Evolutionary conservation across 2,888 invertebrate species (phyloP), one percentile per base, ranked within the genome.

Genomic region (Orchesella flavescens): DNA sequence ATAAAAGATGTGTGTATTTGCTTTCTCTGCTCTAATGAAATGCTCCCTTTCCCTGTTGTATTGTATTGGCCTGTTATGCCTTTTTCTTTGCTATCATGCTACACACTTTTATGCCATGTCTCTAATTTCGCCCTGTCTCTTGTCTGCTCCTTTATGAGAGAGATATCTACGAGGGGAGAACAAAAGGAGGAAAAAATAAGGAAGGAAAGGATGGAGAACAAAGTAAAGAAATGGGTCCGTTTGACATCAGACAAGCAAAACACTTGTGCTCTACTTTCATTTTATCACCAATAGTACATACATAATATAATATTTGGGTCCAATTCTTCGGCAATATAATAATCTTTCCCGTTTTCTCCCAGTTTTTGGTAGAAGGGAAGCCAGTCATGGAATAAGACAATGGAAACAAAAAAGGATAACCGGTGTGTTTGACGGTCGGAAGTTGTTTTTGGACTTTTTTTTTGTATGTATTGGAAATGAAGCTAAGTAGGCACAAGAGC

Each of bases 71-170:
- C 9, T 23, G 13, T 23, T 24, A 10, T 23, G 15, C 63, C 21
- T 5, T 23, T 63, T 23, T 23, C 24, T 24, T 59, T 19, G 55
- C 57, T 69, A 23, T 69, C 24, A 49, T 49, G 49, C 12, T 49
- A 49, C n/a, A 57, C 71, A 55, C 71, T 71, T 69, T 55, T 57
- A 15, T 55, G 23, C 57, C 71, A 57, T 43, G 53, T 69, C 49
- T 43, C 49, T 71, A 43, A 43, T 43, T 34, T 71, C 69, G 23
- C 12, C 53, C 49, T 53, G 49, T 55, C 57, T 55, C 57, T 17
- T 57, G 1, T 34, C 19, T 24, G 10, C 4, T 9, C 23, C 23
- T 23, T 23, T 24, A 15, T 49, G 49, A 3, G n/a, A 1, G 0
- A 55, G 21, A 46, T 13, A 15, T 12, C 23, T 63, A 49, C 46